These are phyloP conservation scores for Plemyria rubiginata DNA, from an alignment of 2,888 invertebrate species.

Conservation along the genomic window DNA sequence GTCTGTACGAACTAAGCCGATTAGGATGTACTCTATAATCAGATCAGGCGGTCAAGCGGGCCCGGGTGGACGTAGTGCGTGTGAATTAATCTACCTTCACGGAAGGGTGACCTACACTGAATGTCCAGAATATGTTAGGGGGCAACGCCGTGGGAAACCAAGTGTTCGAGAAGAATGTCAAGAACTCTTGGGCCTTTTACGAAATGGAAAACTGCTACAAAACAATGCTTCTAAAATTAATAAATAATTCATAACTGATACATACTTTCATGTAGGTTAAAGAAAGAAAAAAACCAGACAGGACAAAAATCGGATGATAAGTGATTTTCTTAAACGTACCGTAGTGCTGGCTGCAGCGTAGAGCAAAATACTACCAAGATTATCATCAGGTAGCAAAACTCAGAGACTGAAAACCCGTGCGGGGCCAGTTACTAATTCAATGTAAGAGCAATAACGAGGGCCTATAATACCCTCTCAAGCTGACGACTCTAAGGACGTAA, in stretches of 20 bases:
- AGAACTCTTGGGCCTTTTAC: background rate
- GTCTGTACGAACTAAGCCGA: conserved; percentile 31
- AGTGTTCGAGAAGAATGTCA: background rate
- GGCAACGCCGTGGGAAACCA: background rate
- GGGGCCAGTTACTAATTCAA: conserved; percentile 20
- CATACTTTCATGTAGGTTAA: too few relatives aligned
- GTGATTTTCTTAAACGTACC: background rate
- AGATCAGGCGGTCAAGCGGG: conserved; percentile 44
- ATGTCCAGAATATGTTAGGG: background rate
- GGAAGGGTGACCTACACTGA: conserved; percentile 5
- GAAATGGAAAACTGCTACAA: background rate
- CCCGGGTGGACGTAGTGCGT: conserved; percentile 5
- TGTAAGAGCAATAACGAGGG: conserved; percentile 25
- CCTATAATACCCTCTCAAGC: conserved; percentile 25
- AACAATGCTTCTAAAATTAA: background rate
- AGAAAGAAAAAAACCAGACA: too few relatives aligned
- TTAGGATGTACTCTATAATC: conserved; percentile 37
- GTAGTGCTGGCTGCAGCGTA: background rate
- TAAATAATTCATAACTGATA: background rate
- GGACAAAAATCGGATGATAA: too few relatives aligned
- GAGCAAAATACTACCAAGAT: background rate
- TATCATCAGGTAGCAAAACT: background rate
- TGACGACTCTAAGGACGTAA: conserved; percentile 22
- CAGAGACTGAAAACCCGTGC: background rate
- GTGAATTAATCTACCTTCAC: conserved; percentile 13